Evolutionary conservation across 30 jellyfish, hydroid and myxozoan species (phyloP), one percentile per base, ranked within the genome.

Genomic region (Sanderia malayensis): DNA sequence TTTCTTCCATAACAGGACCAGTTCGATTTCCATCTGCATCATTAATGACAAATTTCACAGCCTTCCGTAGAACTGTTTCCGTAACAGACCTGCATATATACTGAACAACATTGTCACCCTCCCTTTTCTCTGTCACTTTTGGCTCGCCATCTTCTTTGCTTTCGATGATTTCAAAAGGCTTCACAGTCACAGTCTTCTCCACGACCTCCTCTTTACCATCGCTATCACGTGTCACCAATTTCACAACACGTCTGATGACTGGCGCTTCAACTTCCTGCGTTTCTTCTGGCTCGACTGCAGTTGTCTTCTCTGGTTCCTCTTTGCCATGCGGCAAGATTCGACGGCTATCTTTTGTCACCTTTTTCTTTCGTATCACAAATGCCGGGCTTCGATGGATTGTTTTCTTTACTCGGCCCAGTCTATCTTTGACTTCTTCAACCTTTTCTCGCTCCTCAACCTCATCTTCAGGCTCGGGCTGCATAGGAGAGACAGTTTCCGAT

Each of bases 301-400:
- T 15, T 9, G 64, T 49, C 27, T 49, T 24, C 18, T 19, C 52
- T 11, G 64, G 64, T 19, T 49, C 64, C 64, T 81, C 84, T 19
- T 85, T 71, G 45, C 94, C 94, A 49, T 81, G 92, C 10, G 89
- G 90, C 23, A 81, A 76, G 29, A 81, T 31, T 21, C 78, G 78
- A n/a, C n/a, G n/a, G 61, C 78, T 65, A n/a, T 31, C 72, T 81
- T 41, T 91, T 72, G 74, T 28, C 65, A 18, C 73, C 91, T 31
- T 30, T 47, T 72, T 83, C 2, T 45, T 73, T 58, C 94, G 55
- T 34, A 55, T 74, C 0, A 73, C 94, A 31, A 66, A 82, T 18
- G 18, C 64, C 18, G 64, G 64, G 18, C 64, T 49, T 11, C 24
- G 72, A 60, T 9, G 4, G 47, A 25, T 52, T 7, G 45, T 60